Base-by-base conservation (phyloP, 1,140 invertebrate genomes). In the Gonatopus flavifemur region DNA sequence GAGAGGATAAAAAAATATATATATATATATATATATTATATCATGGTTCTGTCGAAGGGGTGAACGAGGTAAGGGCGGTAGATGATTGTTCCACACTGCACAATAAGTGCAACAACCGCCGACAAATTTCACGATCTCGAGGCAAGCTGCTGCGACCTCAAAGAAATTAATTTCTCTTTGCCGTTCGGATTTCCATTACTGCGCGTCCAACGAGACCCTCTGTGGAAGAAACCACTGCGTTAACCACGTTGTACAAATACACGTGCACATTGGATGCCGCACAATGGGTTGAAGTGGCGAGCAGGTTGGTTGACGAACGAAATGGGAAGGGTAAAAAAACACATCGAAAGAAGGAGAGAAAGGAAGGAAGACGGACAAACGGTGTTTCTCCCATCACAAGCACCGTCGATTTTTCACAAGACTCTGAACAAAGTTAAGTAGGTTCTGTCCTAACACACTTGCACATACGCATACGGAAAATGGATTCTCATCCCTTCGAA, bases 121-220 rank as follows among this genome's bases (percentile, higher is more conserved):
- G n/a, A n/a, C n/a, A n/a, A n/a, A n/a, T n/a, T n/a, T n/a, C n/a
- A n/a, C n/a, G n/a, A n/a, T n/a, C n/a, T n/a, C n/a, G n/a, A n/a
- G n/a, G n/a, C n/a, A n/a, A n/a, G n/a, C n/a, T n/a, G n/a, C n/a
- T n/a, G n/a, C n/a, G n/a, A n/a, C n/a, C n/a, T 22, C 15, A 32
- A 31, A 20, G 20, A 42, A 49, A 53, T 53, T 37, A 53, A 53
- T 53, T 36, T 49, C 31, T 19, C 22, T 53, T 49, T 32, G 45
- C 45, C 31, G 45, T 49, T 36, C 38, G 8, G 12, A 49, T 53
- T 53, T 49, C 51, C 38, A 53, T 49, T 49, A 42, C 10, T n/a
- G n/a, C 12, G 16, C 15, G 30, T 2, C 28, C 9, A 21, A 28
- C 22, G 10, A 10, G 2, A 31, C 18, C 2, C 19, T 25, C 32